Evolutionary conservation across 1,140 invertebrate genomes (phyloP), one percentile per base, ranked within the genome.

Genomic region (Cyphomyrmex costatus): DNA sequence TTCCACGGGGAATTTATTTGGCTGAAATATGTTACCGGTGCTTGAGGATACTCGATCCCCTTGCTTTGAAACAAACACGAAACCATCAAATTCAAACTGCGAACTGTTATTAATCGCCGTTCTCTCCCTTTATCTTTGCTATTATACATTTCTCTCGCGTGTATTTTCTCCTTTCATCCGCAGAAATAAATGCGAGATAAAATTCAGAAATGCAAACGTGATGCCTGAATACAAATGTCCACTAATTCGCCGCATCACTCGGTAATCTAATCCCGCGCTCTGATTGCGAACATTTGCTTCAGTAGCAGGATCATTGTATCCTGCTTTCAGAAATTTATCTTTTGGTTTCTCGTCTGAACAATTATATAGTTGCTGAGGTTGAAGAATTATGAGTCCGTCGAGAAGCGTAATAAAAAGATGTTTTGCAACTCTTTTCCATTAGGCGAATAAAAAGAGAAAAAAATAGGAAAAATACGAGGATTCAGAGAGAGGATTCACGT

Each of bases 71-170:
- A 74, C 53, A 83, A 82, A 83, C 79, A 24, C 79, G 68, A 33
- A 83, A 60, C 30, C 53, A 83, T 83, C 68, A 60, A 83, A 83
- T 83, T 83, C 36, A 79, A 78, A 79, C 49, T 51, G 42, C 46
- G 16, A 61, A 61, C 24, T 21, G 61, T 51, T 68, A 58, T 68
- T 53, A 68, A 68, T 85, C 63, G n/a, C 30, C 21, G 4, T 12
- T 78, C 63, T 42, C 33, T 53, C 30, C 51, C 73, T 79, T 12
- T 21, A 14, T 56, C 46, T 65, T 21, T 6, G n/a, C 7, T 53
- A 1, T 42, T 71, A 56, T 24, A 24, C 56, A 14, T 65, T 46
- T 42, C 46, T 82, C 42, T 42, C 30, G 24, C 12, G 16, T 30
- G 30, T 49, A 61, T 76, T 24, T 14, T 21, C 21, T 24, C 33